Evolutionary conservation across 2,797 vertebrate genomes (phyloP).

Genomic region (Neosilurus mollespiculum): DNA sequence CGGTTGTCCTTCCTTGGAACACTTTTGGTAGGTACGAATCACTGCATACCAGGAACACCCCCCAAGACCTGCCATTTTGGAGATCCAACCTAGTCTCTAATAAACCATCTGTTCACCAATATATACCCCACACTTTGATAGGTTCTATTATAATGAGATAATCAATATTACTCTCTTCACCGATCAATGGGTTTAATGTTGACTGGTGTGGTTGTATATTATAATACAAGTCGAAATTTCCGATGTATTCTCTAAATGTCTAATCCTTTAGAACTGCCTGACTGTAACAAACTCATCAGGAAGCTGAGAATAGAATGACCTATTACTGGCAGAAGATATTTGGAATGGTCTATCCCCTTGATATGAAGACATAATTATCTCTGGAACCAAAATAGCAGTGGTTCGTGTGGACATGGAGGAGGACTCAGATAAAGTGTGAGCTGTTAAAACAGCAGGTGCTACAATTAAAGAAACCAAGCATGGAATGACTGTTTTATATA

Average conservation of each 20-base stretch:
- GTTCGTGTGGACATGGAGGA: constrained; percentile 56
- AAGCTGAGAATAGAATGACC: constrained; percentile 69
- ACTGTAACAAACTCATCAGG: constrained; percentile 43
- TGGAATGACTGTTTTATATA: neutral
- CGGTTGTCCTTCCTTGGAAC: no score
- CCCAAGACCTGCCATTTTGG: no score
- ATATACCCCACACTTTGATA: no score
- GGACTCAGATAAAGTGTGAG: constrained; percentile 37
- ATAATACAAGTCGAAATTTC: no score
- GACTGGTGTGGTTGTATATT: no score
- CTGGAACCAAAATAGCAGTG: constrained; percentile 67
- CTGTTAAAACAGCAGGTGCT: constrained; percentile 4
- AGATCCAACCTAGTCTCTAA: no score
- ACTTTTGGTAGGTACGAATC: no score
- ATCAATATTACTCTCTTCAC: no score
- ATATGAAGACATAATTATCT: constrained; percentile 64
- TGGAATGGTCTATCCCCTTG: constrained; percentile 66
- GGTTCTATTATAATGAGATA: no score
- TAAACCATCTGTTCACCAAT: no score
- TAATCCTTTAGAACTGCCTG: neutral
- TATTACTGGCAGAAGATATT: constrained; percentile 73
- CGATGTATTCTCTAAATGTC: neutral
- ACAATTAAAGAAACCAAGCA: constrained; percentile 12
- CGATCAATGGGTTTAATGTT: no score
- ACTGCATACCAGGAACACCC: no score